Evolutionary conservation across 2,113 vertebrate genomes (phyloP).

Genomic region (Albula goreensis): DNA sequence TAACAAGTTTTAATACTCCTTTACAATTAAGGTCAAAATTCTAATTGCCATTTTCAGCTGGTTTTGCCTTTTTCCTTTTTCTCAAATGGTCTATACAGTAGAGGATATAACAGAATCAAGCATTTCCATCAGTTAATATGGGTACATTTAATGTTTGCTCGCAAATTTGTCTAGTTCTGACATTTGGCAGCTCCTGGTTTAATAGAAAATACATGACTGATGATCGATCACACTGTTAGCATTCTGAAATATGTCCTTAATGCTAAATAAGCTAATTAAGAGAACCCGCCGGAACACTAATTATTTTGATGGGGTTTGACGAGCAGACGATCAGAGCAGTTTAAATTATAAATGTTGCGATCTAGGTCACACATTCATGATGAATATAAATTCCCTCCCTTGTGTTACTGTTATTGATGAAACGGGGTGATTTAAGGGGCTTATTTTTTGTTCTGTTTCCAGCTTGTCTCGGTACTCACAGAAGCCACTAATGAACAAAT

Average conservation of each 20-base stretch:
- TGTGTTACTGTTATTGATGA: conserved; percentile 37
- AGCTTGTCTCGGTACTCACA: conserved; percentile 33
- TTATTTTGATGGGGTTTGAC: background rate
- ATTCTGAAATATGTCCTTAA: background rate
- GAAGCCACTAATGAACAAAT: conserved; percentile 37
- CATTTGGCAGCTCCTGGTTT: background rate
- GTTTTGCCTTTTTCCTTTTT: background rate
- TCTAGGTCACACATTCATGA: conserved; percentile 59
- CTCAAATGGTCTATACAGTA: background rate
- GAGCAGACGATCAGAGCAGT: conserved; percentile 22
- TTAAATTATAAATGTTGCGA: conserved; percentile 55
- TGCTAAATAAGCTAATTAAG: background rate
- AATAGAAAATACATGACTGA: background rate
- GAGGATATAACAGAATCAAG: background rate
- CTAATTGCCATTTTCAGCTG: background rate
- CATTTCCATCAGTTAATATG: background rate
- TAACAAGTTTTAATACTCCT: too few species aligned
- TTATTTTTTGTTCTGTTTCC: background rate
- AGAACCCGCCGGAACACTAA: background rate
- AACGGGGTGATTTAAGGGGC: conserved; percentile 24
- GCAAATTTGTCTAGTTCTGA: background rate
- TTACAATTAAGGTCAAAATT: background rate
- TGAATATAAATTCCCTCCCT: conserved; percentile 47
- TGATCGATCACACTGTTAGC: background rate
- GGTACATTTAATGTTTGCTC: background rate